Evolutionary conservation across 1,140 invertebrate species (phyloP), one percentile per base, ranked within the genome.

Genomic region (Drosophila tropicalis): DNA sequence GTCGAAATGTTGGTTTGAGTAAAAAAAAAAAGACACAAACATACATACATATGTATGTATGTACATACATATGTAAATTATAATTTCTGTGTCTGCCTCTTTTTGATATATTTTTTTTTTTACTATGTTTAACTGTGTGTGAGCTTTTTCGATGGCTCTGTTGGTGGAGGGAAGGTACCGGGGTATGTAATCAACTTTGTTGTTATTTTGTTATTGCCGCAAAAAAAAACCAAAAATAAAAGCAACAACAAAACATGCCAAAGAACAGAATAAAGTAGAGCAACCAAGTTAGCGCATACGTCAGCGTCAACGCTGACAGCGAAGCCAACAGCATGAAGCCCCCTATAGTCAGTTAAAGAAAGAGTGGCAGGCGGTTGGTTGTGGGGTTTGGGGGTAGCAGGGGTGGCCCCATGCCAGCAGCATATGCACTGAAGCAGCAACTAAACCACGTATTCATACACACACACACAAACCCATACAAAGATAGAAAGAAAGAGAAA

Each of bases 221-320:
- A 73, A 76, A 76, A 76, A 66, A 62, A 79, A 79, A 77, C 70
- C 54, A 51, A 25, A 57, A 68, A 36, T 22, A 68, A 68, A 54
- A 60, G 51, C 25, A 60, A 67, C 19, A 67, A 60, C 22, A 65
- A 64, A 66, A 81, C 83, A 80, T 77, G 81, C 72, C 77, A 89
- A 89, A 90, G 77, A 79, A 81, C 78, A 79, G 75, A 85, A 85
- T 76, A 86, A 79, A 90, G 85, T 90, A 76, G 85, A 89, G 85
- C 85, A 90, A 51, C 81, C 72, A 72, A 90, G 76, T 72, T 62
- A 67, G 65, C 70, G 63, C 65, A 47, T 25, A 51, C 66, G 36
- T 47, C 66, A 68, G 54, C 80, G 79, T 66, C 68, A 70, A 44
- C 81, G 71, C 29, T 39, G 51, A 64, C 85, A 71, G 78, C 80